Percentiles rank a stretch among this genome's conserved stretches.
phyloP scores from a whole-genome alignment of 1,140 invertebrate species.

The Oedothorax gibbosus region DNA sequence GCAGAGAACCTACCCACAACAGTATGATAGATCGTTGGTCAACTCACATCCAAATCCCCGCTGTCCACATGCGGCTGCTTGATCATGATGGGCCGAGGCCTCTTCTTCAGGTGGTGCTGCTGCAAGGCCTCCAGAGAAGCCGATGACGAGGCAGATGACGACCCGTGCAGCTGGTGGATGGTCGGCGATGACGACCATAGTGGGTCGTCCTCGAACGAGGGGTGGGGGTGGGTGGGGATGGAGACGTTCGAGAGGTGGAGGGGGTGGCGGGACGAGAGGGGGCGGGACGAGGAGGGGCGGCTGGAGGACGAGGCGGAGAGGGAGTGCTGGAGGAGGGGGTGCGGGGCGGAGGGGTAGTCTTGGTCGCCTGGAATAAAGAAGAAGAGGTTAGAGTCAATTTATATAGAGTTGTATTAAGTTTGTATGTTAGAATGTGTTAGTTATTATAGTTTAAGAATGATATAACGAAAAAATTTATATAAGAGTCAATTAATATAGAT shows the following conservation, averaged over 20 bases:
- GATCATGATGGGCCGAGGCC: slow-evolving; percentile 24
- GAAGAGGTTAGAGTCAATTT: neutral
- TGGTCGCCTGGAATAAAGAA: slow-evolving; percentile 29
- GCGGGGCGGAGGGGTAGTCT: slow-evolving; percentile 42
- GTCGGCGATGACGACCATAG: slow-evolving; percentile 53
- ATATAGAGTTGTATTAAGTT: neutral
- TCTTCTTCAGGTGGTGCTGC: neutral
- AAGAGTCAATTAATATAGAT: no score
- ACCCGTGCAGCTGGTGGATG: slow-evolving; percentile 24
- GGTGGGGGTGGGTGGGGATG: slow-evolving; percentile 32
- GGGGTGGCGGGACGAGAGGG: slow-evolving; percentile 36
- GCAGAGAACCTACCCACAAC: no score
- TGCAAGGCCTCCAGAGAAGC: neutral
- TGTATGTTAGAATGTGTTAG: no score
- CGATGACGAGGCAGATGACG: slow-evolving; percentile 31
- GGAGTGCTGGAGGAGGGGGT: slow-evolving; percentile 48
- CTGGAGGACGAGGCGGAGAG: slow-evolving; percentile 47
- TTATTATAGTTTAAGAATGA: no score
- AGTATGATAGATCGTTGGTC: no score
- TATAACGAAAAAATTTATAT: no score
- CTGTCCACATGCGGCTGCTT: slow-evolving; percentile 14
- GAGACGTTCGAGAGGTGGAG: slow-evolving; percentile 42
- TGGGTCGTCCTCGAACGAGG: slow-evolving; percentile 40
- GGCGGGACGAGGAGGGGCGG: neutral
- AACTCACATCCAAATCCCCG: neutral